phyloP scores from a whole-genome alignment of 1,140 invertebrate species.

The Radopholus similis region DNA sequence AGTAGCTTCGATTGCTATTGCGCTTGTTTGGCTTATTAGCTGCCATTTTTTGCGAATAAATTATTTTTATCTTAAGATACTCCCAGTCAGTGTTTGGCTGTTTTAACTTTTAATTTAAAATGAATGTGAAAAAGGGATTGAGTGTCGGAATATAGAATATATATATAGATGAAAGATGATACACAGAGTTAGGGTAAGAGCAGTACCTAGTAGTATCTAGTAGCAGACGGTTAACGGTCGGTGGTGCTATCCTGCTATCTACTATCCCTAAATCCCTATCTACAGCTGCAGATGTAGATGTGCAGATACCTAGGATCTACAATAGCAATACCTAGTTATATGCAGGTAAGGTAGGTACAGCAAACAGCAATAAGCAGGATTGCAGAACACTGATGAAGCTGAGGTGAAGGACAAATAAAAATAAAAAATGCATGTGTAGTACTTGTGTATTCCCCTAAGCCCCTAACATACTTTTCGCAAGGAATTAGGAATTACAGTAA shows the following conservation, averaged over 20 bases:
- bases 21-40: constrained; percentile 23
- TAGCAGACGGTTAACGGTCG: neutral
- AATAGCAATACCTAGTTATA: neutral
- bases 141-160: no score
- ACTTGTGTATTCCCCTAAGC: no score
- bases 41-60: constrained; percentile 30
- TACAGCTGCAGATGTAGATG: neutral
- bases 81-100: constrained; percentile 1
- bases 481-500: no score
- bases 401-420: constrained; percentile 3
- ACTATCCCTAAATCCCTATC: neutral
- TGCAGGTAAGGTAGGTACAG: neutral
- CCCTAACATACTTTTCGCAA: no score
- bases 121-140: constrained; percentile 2
- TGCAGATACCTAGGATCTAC: neutral
- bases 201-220: neutral
- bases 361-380: neutral
- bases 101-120: constrained; percentile 8
- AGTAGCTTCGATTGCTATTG: constrained; percentile 28
- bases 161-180: no score
- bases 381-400: neutral
- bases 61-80: neutral
- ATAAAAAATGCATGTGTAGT: neutral
- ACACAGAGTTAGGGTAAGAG: no score
- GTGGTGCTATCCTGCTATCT: neutral